phyloP scores from a whole-genome alignment of 30 jellyfish, hydroid and myxozoan species.

The Hydractinia echinata region DNA sequence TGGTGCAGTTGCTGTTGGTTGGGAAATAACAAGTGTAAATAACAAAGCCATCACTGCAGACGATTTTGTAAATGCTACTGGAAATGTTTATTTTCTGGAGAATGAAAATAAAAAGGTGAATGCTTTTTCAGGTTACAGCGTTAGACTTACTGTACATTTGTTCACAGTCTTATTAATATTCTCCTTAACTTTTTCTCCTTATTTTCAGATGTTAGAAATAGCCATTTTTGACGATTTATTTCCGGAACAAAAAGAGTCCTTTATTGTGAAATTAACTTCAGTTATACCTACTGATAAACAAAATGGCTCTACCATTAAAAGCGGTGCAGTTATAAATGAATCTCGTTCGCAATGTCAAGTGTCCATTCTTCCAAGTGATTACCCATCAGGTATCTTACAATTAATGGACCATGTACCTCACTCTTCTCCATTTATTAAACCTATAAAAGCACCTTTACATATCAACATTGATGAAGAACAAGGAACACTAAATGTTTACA shows the following conservation, averaged over 20 bases:
- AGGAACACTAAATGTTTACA: conserved; percentile 39
- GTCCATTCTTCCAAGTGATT: conserved; percentile 40
- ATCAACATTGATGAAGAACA: conserved; percentile 44
- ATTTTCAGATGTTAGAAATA: conserved; percentile 35
- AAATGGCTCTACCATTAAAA: conserved; percentile 35
- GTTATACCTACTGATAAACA: conserved; percentile 51
- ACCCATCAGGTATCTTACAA: conserved; percentile 72
- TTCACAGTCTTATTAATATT: neutral
- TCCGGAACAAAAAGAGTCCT: conserved; percentile 61
- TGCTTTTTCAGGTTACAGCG: neutral
- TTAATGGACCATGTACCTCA: conserved; percentile 31
- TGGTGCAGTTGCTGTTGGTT: conserved; percentile 50
- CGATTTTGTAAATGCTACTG: conserved; percentile 58
- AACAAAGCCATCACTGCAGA: conserved; percentile 43
- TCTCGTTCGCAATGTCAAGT: conserved; percentile 41
- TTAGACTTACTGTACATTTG: too few relatives aligned
- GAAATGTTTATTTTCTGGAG: conserved; percentile 41
- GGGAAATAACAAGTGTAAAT: conserved; percentile 46
- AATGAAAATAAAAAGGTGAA: conserved; percentile 47
- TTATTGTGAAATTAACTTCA: conserved; percentile 41
- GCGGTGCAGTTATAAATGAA: conserved; percentile 49
- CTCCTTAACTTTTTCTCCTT: neutral
- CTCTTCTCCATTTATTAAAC: conserved; percentile 25
- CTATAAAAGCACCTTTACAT: conserved; percentile 30
- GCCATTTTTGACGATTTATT: conserved; percentile 43